These are phyloP conservation scores for Sesamia nonagrioides DNA, from an alignment of 1,140 invertebrate species.

Conservation along the genomic window DNA sequence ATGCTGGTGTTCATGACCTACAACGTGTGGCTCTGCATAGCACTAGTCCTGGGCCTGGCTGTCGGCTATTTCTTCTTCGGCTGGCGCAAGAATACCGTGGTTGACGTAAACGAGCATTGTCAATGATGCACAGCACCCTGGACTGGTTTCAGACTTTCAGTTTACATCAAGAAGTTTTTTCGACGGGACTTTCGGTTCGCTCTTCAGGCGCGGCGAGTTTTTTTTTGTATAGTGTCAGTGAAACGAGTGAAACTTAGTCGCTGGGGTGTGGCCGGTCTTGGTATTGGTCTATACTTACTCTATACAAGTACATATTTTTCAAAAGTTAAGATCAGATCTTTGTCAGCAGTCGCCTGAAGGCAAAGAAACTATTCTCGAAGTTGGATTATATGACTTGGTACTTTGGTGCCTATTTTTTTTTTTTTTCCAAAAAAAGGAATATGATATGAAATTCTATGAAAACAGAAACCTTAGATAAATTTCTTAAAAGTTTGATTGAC, in stretches of 20 bases:
- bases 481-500: no score
- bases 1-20: conserved; percentile 99
- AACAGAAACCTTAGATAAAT: no score
- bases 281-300: conserved; percentile 20
- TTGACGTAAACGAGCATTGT: conserved; percentile 97
- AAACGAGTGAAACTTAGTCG: conserved; percentile 10
- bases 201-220: neutral
- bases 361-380: no score
- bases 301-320: conserved; percentile 26
- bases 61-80: conserved; percentile 98
- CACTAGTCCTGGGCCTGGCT: conserved; percentile 96
- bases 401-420: no score
- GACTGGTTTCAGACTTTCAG: conserved; percentile 30
- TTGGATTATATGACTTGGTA: no score
- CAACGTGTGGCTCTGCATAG: conserved; percentile 97
- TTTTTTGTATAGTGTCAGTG: neutral
- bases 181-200: neutral
- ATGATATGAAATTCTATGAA: no score
- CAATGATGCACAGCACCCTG: conserved; percentile 88
- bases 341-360: no score
- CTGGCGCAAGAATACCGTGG: conserved; percentile 96
- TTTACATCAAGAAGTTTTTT: neutral
- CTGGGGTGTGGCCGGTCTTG: conserved; percentile 15
- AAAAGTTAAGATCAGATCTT: neutral
- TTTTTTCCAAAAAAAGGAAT: no score